Evolutionary conservation across 2,888 invertebrate genomes (phyloP).

Genomic region (Drosophila greeni): DNA sequence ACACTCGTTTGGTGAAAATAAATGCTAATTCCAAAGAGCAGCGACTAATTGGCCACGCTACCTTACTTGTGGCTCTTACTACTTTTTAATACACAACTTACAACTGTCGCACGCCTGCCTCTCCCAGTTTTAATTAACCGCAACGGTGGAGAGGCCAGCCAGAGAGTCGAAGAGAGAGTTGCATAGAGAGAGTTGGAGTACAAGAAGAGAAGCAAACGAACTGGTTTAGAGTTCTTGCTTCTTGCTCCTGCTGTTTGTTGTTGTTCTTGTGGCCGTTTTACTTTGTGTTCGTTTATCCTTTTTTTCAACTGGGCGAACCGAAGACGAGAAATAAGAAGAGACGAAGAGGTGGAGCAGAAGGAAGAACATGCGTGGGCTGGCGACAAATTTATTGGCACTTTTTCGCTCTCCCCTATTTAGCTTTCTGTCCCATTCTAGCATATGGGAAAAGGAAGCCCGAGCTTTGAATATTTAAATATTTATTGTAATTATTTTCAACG

Average conservation of each 20-base stretch:
- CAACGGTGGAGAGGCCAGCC: conserved; percentile 29
- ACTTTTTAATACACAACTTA: conserved; percentile 38
- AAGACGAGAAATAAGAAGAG: not conserved
- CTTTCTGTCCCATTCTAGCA: not conserved
- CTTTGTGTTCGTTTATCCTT: conserved; percentile 38
- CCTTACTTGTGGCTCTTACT: conserved; percentile 41
- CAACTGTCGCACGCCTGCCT: conserved; percentile 47
- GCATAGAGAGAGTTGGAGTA: conserved; percentile 45
- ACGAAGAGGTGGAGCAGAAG: conserved; percentile 3
- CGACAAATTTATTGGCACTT: conserved; percentile 49
- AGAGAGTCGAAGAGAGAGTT: conserved; percentile 10
- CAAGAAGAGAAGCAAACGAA: conserved; percentile 22
- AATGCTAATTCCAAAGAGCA: conserved; percentile 35
- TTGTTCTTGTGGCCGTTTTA: conserved; percentile 28
- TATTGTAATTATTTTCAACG: conserved; percentile 43
- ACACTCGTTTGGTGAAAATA: conserved; percentile 21
- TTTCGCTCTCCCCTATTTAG: conserved; percentile 4
- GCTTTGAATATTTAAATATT: conserved; percentile 43
- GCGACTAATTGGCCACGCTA: conserved; percentile 62
- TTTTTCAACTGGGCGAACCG: conserved; percentile 19
- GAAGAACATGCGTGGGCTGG: conserved; percentile 35
- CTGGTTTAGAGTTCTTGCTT: conserved; percentile 35
- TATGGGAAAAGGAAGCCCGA: conserved; percentile 31
- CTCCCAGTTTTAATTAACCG: conserved; percentile 65
- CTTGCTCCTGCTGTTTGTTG: conserved; percentile 32